phyloP scores from a whole-genome alignment of 1,140 invertebrate genomes.

The Leptinotarsa lineolata region DNA sequence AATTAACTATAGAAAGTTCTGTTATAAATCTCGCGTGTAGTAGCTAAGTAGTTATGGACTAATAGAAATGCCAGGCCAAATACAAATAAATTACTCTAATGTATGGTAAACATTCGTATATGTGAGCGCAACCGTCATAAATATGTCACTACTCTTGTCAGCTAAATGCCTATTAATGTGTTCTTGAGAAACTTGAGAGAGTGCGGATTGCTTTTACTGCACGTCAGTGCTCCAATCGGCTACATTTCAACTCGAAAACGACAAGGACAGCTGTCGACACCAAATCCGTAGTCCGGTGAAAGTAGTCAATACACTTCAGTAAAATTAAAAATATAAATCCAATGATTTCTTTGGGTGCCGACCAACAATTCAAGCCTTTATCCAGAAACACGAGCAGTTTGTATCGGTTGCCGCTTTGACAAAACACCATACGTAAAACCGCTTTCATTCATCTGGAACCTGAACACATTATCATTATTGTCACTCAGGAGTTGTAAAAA shows the following conservation, averaged over 20 bases:
- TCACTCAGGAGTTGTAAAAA: too few relatives aligned
- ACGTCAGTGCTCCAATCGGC: constrained; percentile 34
- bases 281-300: neutral
- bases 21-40: constrained; percentile 45
- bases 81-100: constrained; percentile 57
- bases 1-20: constrained; percentile 48
- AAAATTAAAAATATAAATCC: too few relatives aligned
- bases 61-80: constrained; percentile 56
- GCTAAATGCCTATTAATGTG: constrained; percentile 57
- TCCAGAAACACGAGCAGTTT: too few relatives aligned
- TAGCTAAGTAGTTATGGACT: constrained; percentile 54
- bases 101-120: constrained; percentile 58
- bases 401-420: too few relatives aligned
- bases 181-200: constrained; percentile 53
- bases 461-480: too few relatives aligned
- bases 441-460: too few relatives aligned
- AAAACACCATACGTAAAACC: too few relatives aligned
- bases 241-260: constrained; percentile 4
- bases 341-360: too few relatives aligned
- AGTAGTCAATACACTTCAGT: too few relatives aligned
- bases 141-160: constrained; percentile 57
- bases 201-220: constrained; percentile 41
- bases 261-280: constrained; percentile 19
- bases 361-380: too few relatives aligned
- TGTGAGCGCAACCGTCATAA: constrained; percentile 55